phyloP scores from a whole-genome alignment of 1,140 invertebrate genomes.

The Drosophila insularis region DNA sequence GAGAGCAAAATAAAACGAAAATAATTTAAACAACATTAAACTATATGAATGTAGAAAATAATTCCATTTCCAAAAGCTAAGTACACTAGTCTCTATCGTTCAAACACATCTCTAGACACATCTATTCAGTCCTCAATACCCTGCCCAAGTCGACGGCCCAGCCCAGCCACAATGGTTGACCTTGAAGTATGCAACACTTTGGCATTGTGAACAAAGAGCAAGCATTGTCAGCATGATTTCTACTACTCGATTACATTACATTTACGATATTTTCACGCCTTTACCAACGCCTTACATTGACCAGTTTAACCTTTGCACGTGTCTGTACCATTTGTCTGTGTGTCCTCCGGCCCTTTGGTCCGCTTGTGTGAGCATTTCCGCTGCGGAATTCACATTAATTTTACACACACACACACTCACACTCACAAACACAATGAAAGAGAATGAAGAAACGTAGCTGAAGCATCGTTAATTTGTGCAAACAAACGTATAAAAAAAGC shows the following conservation, averaged over 20 bases:
- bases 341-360: slow-evolving; percentile 31
- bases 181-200: slow-evolving; percentile 79
- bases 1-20: not conserved
- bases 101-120: slow-evolving; percentile 1
- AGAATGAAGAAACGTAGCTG: slow-evolving; percentile 41
- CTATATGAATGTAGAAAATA: not conserved
- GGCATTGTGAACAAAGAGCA: slow-evolving; percentile 31
- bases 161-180: slow-evolving; percentile 44
- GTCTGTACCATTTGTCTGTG: slow-evolving; percentile 24
- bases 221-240: slow-evolving; percentile 61
- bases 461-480: slow-evolving; percentile 78
- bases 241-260: slow-evolving; percentile 44
- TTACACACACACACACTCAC: slow-evolving; percentile 53
- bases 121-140: not conserved
- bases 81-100: not conserved
- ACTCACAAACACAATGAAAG: slow-evolving; percentile 1
- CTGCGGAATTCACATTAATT: slow-evolving; percentile 77
- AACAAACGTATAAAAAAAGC: no score
- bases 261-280: slow-evolving; percentile 65
- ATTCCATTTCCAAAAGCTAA: not conserved
- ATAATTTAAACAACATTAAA: not conserved
- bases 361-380: slow-evolving; percentile 65
- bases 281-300: slow-evolving; percentile 53
- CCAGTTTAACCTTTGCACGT: slow-evolving; percentile 73
- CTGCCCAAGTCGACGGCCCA: not conserved